These are phyloP conservation scores for Bradypodion ventrale DNA, from an alignment of 2,797 vertebrate species.

Conservation along the genomic window DNA sequence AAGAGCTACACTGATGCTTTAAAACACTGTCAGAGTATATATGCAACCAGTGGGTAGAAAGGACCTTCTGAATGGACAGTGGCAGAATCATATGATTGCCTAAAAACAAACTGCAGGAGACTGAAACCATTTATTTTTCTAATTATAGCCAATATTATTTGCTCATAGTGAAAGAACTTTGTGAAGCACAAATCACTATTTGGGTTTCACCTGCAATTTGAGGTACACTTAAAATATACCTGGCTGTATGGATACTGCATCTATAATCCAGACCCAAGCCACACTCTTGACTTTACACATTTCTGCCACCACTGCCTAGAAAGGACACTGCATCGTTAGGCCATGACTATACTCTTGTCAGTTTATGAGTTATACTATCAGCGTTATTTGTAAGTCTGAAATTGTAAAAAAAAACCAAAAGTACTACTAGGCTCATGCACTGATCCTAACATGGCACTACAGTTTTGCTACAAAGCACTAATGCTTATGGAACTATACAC, in stretches of 20 bases:
- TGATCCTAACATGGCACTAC: constrained; percentile 90
- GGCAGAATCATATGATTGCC: no score
- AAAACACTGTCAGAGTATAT: constrained; percentile 13
- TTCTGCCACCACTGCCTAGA: constrained; percentile 70
- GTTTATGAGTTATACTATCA: constrained; percentile 73
- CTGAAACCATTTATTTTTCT: background rate
- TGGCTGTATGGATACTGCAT: constrained; percentile 14
- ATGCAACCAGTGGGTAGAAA: constrained; percentile 26
- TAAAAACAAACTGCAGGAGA: background rate
- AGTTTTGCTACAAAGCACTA: constrained; percentile 91
- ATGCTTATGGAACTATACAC: constrained; percentile 99
- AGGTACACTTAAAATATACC: constrained; percentile 22
- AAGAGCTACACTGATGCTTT: constrained; percentile 30
- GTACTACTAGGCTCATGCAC: constrained; percentile 96
- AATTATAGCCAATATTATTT: background rate
- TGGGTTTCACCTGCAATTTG: background rate
- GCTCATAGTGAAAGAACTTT: constrained; percentile 34
- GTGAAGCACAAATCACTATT: constrained; percentile 15
- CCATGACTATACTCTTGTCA: constrained; percentile 59
- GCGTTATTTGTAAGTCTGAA: constrained; percentile 74
- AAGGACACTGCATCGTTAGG: constrained; percentile 76
- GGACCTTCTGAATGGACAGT: constrained; percentile 19
- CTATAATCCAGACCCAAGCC: constrained; percentile 46
- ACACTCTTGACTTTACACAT: constrained; percentile 46
- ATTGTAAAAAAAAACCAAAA: constrained; percentile 83